phyloP scores from a whole-genome alignment of 1,140 invertebrate genomes.

The Rhizoglyphus robini region DNA sequence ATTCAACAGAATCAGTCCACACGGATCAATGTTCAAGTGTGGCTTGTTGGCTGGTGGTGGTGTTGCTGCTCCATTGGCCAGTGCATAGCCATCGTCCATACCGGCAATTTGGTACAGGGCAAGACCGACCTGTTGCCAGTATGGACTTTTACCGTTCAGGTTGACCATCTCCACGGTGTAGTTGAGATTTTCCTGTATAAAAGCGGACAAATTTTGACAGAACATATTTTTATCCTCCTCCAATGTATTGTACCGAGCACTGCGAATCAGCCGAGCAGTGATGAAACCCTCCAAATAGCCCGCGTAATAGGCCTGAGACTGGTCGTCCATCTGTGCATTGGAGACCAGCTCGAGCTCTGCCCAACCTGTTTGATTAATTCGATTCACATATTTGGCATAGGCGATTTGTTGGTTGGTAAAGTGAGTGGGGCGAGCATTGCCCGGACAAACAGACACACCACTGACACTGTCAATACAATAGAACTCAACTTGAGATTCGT shows the following conservation, averaged over 20 bases:
- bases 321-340: constrained; percentile 43
- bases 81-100: constrained; percentile 37
- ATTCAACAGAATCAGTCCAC: constrained; percentile 15
- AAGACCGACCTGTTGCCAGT: constrained; percentile 59
- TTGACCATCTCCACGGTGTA: constrained; percentile 22
- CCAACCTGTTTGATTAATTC: constrained; percentile 41
- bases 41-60: neutral
- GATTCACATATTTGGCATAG: neutral
- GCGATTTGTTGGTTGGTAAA: too few species aligned
- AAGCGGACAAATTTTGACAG: neutral
- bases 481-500: too few species aligned
- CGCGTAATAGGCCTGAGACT: constrained; percentile 70
- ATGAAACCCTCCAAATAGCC: constrained; percentile 71
- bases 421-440: too few species aligned
- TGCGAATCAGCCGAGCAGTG: constrained; percentile 62
- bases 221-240: neutral
- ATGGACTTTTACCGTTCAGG: constrained; percentile 42
- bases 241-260: constrained; percentile 52
- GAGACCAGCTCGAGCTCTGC: constrained; percentile 63
- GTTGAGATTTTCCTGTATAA: neutral
- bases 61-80: too few species aligned
- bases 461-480: too few species aligned
- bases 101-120: constrained; percentile 39
- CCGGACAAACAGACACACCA: too few species aligned
- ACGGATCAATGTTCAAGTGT: neutral